Percentiles rank a stretch among this genome's conserved stretches.
phyloP scores from a whole-genome alignment of 1,140 invertebrate species.

The Penaeus vannamei region DNA sequence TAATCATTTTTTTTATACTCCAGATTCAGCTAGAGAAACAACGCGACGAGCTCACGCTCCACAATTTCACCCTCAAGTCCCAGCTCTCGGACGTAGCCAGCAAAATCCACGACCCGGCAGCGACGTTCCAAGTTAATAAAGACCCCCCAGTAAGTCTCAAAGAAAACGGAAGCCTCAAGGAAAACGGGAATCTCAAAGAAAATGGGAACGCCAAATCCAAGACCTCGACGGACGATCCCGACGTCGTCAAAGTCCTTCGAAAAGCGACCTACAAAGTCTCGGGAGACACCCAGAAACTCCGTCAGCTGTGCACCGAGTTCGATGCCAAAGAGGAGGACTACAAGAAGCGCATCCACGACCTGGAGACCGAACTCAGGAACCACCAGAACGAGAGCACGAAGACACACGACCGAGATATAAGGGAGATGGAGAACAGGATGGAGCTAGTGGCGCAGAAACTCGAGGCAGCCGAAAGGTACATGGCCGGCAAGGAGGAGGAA shows the following conservation, averaged over 20 bases:
- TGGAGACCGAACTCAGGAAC: constrained; percentile 69
- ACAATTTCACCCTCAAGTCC: constrained; percentile 70
- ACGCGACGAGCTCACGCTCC: constrained; percentile 70
- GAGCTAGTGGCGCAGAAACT: constrained; percentile 65
- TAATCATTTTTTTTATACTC: neutral
- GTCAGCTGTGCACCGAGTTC: constrained; percentile 62
- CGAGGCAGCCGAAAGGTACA: constrained; percentile 68
- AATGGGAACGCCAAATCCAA: neutral
- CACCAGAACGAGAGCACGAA: constrained; percentile 54
- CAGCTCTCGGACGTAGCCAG: constrained; percentile 69
- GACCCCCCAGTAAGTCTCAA: constrained; percentile 44
- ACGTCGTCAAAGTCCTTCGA: constrained; percentile 60
- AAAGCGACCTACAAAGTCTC: constrained; percentile 66
- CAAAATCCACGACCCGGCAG: constrained; percentile 69
- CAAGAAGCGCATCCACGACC: constrained; percentile 62
- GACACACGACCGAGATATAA: constrained; percentile 64
- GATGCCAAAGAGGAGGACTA: constrained; percentile 69
- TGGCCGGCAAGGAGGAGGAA: constrained; percentile 69
- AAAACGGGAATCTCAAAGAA: constrained; percentile 39
- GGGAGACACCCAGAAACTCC: constrained; percentile 58
- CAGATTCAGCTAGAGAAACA: constrained; percentile 71
- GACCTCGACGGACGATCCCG: constrained; percentile 53
- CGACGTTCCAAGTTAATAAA: constrained; percentile 70
- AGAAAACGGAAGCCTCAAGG: constrained; percentile 19
- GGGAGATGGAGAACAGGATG: constrained; percentile 68